These are phyloP conservation scores for Drosophila macrospina DNA, from an alignment of 2,888 invertebrate species.

Conservation along the genomic window DNA sequence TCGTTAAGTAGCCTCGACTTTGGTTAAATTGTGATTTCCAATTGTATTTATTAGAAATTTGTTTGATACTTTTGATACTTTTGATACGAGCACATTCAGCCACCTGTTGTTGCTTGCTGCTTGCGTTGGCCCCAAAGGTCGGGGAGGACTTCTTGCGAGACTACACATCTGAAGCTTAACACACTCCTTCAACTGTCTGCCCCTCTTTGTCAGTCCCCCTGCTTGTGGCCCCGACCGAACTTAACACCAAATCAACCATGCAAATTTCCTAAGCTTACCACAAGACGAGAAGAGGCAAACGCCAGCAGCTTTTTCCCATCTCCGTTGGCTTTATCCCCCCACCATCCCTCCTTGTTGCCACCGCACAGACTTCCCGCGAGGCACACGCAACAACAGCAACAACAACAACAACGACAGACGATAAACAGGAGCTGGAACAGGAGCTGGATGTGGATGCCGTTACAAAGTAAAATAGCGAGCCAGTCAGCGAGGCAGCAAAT, in stretches of 20 bases:
- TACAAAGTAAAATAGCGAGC: slow-evolving; percentile 42
- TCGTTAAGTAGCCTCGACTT: too few species aligned
- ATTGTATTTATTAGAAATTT: too few species aligned
- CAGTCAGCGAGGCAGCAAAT: slow-evolving; percentile 65
- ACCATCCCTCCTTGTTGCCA: background rate
- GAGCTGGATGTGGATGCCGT: slow-evolving; percentile 7
- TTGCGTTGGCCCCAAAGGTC: background rate
- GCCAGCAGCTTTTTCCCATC: background rate
- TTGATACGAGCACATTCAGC: slow-evolving; percentile 1
- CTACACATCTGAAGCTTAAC: background rate
- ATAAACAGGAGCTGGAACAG: slow-evolving; percentile 27
- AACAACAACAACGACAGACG: slow-evolving; percentile 1
- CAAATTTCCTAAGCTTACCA: slow-evolving; percentile 74
- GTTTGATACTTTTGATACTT: too few species aligned
- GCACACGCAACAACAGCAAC: slow-evolving; percentile 32
- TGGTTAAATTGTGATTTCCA: too few species aligned
- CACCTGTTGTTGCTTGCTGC: slow-evolving; percentile 15
- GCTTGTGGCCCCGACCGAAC: slow-evolving; percentile 6
- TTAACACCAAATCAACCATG: slow-evolving; percentile 73
- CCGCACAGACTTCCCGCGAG: slow-evolving; percentile 37
- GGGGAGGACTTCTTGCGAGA: background rate
- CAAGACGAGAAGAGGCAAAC: slow-evolving; percentile 40
- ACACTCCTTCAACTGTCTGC: too few species aligned
- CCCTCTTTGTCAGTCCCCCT: too few species aligned
- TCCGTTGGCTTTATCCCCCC: too few species aligned